phyloP scores from a whole-genome alignment of 1,140 invertebrate species.

The Zaprionus tsacasi region DNA sequence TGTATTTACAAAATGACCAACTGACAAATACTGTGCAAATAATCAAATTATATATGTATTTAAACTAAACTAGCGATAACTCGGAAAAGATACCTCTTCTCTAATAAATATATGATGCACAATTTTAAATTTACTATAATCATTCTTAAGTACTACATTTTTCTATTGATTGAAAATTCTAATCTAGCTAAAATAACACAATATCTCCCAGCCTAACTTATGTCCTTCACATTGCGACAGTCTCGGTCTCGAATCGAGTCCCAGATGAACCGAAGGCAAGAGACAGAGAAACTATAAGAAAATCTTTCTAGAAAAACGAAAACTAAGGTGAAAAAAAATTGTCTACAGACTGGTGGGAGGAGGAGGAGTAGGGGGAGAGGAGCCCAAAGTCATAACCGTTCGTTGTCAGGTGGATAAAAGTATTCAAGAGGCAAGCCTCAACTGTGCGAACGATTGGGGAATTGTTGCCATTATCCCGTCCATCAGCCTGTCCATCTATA shows the following conservation, averaged over 20 bases:
- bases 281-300: not conserved
- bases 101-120: not conserved
- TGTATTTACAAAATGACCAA: too few relatives aligned
- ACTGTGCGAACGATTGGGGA: conserved; percentile 6
- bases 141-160: too few relatives aligned
- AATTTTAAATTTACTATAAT: not conserved
- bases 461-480: conserved; percentile 9
- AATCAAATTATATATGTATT: not conserved
- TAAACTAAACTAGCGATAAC: not conserved
- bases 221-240: not conserved
- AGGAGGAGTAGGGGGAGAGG: not conserved
- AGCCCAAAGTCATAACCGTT: not conserved
- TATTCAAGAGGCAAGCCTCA: conserved; percentile 1
- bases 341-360: not conserved
- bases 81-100: not conserved
- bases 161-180: too few relatives aligned
- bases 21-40: not conserved
- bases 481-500: not conserved
- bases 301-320: not conserved
- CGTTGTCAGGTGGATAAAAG: not conserved
- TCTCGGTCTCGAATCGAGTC: not conserved
- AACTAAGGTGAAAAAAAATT: not conserved
- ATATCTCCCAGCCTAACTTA: not conserved
- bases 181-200: too few relatives aligned
- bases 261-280: not conserved